These are phyloP conservation scores for Barnardius zonarius DNA, from an alignment of 2,113 vertebrate genomes.

Conservation along the genomic window DNA sequence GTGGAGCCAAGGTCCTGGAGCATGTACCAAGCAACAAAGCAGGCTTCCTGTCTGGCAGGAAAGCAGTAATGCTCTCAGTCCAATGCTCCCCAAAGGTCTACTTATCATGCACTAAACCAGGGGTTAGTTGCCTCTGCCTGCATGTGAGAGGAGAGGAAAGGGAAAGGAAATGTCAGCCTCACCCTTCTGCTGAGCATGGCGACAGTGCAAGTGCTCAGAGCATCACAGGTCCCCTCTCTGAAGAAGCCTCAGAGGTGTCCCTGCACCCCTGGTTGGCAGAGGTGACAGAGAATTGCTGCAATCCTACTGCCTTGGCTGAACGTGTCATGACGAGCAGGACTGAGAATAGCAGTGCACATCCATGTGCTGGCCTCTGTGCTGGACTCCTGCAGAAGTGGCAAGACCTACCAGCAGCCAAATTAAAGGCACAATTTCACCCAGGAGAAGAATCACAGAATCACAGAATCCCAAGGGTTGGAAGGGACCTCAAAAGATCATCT, in stretches of 20 bases:
- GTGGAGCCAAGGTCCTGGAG: not conserved
- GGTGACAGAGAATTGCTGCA: not conserved
- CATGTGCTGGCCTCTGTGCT: accelerated
- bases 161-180: not conserved
- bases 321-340: accelerated
- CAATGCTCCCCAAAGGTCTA: not conserved
- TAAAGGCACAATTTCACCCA: not conserved
- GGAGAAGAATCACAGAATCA: too few species aligned
- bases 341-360: not conserved
- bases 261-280: accelerated
- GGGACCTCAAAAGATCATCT: too few species aligned
- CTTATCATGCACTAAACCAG: not conserved
- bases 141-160: not conserved
- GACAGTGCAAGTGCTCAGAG: not conserved
- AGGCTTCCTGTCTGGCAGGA: not conserved
- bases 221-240: not conserved
- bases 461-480: too few species aligned
- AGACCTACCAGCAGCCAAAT: not conserved
- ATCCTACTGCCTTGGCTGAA: not conserved
- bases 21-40: not conserved
- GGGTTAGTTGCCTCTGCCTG: not conserved
- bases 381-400: not conserved
- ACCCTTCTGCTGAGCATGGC: not conserved
- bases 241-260: not conserved
- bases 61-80: not conserved